phyloP scores from a whole-genome alignment of 2,113 vertebrate genomes.

The Tiliqua scincoides region DNA sequence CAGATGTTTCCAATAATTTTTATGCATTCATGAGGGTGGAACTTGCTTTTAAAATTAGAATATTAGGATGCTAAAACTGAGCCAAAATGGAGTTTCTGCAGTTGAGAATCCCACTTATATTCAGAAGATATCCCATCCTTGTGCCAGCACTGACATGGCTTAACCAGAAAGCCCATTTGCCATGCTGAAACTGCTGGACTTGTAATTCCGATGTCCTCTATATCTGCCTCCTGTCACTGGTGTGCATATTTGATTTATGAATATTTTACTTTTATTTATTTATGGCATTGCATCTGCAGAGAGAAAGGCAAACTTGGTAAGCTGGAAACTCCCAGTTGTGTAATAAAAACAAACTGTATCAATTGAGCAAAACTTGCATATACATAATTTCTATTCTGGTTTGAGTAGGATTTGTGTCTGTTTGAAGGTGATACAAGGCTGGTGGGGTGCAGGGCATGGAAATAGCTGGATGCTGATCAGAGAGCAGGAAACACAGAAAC shows the following conservation, averaged over 20 bases:
- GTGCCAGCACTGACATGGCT: neutral
- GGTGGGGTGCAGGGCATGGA: neutral
- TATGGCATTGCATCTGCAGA: neutral
- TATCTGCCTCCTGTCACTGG: neutral
- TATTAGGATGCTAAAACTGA: neutral
- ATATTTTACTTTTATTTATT: too few relatives aligned
- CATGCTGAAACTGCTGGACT: neutral
- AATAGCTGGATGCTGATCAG: neutral
- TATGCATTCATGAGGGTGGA: neutral
- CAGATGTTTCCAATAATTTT: neutral
- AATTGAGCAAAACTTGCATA: neutral
- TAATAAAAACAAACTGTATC: neutral
- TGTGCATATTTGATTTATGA: neutral
- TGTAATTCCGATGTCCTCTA: neutral
- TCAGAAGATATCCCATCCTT: neutral
- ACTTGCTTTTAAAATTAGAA: neutral
- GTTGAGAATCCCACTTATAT: neutral
- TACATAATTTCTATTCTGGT: neutral
- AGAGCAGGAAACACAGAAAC: neutral
- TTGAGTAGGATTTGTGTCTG: neutral
- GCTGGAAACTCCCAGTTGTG: neutral
- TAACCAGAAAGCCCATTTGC: neutral
- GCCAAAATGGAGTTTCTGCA: neutral
- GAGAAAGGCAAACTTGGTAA: neutral
- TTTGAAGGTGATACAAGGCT: neutral